Conservation (phyloP, 53 echinoderm and acorn worm genomes). For the Astropecten irregularis region DNA sequence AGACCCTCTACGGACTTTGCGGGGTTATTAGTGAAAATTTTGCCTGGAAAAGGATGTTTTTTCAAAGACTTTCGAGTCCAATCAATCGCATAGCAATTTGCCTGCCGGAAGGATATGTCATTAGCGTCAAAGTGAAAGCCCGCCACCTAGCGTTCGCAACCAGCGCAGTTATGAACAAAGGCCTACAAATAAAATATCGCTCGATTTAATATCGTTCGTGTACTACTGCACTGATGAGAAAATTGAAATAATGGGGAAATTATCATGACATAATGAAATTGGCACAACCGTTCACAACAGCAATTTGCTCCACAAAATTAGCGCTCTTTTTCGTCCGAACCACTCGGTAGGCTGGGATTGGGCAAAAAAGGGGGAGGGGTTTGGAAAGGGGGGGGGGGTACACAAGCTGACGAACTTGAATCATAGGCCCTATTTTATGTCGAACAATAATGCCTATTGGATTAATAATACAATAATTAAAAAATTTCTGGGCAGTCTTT, state of each 20-base stretch:
- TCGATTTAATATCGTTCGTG: neutral
- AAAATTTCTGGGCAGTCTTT: no score
- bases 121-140: neutral
- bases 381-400: neutral
- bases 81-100: neutral
- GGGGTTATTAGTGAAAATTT: neutral
- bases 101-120: neutral
- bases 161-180: no score
- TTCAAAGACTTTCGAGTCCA: neutral
- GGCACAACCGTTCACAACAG: neutral
- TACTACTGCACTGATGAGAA: no score
- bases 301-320: neutral
- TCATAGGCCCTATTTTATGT: no score
- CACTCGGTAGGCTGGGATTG: no score
- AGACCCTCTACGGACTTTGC: neutral
- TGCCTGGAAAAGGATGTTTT: neutral
- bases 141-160: no score
- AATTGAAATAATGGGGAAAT: neutral
- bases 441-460: no score
- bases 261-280: neutral
- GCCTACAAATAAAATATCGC: no score
- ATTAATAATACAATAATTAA: no score
- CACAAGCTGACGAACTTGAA: neutral
- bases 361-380: neutral
- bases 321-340: neutral